Percentiles rank a stretch among this genome's conserved stretches.
Conservation (phyloP, 1,140 invertebrate species). For the Penaeus vannamei region DNA sequence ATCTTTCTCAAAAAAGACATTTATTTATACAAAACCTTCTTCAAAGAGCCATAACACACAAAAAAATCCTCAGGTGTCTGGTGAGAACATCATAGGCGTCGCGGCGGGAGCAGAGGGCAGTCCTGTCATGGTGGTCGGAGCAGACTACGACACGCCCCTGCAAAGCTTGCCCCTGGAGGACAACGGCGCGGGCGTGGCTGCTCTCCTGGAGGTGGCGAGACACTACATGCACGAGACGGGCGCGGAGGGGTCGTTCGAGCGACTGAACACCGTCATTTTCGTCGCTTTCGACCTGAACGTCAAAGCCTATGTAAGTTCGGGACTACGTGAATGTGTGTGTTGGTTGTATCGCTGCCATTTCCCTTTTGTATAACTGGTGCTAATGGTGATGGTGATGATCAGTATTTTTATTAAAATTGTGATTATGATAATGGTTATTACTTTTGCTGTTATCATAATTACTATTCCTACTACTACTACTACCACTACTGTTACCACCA, state of each 20-base stretch:
- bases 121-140: conserved; percentile 38
- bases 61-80: conserved; percentile 7
- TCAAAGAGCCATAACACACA: background rate
- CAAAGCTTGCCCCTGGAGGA: conserved; percentile 35
- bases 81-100: conserved; percentile 46
- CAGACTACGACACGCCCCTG: conserved; percentile 38
- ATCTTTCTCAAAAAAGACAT: too few species aligned
- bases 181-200: conserved; percentile 54
- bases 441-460: too few species aligned
- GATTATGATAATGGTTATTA: too few species aligned
- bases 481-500: too few species aligned
- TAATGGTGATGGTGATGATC: too few species aligned
- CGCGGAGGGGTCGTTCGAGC: background rate
- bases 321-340: too few species aligned
- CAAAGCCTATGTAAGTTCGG: conserved; percentile 32
- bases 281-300: conserved; percentile 52
- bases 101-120: background rate
- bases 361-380: too few species aligned
- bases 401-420: too few species aligned
- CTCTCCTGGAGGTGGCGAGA: conserved; percentile 51
- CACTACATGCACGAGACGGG: conserved; percentile 2
- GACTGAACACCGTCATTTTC: conserved; percentile 21
- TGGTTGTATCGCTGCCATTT: too few species aligned
- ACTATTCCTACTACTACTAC: too few species aligned
- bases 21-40: too few species aligned